These are phyloP conservation scores for Incurvaria masculella DNA, from an alignment of 2,888 invertebrate species.

Conservation along the genomic window DNA sequence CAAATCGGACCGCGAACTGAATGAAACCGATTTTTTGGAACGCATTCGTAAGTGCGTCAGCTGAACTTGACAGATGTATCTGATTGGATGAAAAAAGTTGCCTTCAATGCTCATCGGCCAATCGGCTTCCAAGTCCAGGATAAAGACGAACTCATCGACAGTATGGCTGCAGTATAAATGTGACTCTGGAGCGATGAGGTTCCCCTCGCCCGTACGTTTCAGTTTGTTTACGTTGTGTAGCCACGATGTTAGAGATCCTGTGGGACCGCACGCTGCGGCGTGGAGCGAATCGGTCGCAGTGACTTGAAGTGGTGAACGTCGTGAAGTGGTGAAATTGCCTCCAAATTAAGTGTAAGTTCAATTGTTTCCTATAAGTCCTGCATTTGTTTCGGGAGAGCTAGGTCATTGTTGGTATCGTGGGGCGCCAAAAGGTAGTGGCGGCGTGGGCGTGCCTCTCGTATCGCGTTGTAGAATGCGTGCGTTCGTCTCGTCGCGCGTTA, in stretches of 20 bases:
- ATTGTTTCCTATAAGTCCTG: background rate
- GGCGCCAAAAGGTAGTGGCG: background rate
- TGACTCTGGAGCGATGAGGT: constrained; percentile 82
- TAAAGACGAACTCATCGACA: constrained; percentile 83
- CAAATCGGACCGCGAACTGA: no score
- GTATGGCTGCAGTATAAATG: constrained; percentile 98
- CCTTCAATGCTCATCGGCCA: constrained; percentile 43
- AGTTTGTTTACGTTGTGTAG: constrained; percentile 53
- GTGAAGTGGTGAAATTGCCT: background rate
- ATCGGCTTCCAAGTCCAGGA: constrained; percentile 65
- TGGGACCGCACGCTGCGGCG: constrained; percentile 46
- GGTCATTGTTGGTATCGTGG: background rate
- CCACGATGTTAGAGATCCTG: constrained; percentile 56
- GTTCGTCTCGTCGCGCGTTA: constrained; percentile 28
- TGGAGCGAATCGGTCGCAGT: constrained; percentile 57
- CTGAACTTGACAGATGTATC: background rate
- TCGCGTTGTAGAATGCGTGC: constrained; percentile 34
- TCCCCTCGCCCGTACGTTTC: constrained; percentile 71
- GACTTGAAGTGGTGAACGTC: constrained; percentile 29
- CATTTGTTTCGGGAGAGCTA: background rate
- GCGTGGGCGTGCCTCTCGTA: background rate
- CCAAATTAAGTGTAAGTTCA: background rate
- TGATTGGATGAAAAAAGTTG: background rate
- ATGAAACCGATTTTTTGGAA: constrained; percentile 34
- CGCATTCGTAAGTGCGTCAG: constrained; percentile 26